Evolutionary conservation across 2,797 vertebrate species (phyloP), one percentile per base, ranked within the genome.

Genomic region (Trichosurus vulpecula): DNA sequence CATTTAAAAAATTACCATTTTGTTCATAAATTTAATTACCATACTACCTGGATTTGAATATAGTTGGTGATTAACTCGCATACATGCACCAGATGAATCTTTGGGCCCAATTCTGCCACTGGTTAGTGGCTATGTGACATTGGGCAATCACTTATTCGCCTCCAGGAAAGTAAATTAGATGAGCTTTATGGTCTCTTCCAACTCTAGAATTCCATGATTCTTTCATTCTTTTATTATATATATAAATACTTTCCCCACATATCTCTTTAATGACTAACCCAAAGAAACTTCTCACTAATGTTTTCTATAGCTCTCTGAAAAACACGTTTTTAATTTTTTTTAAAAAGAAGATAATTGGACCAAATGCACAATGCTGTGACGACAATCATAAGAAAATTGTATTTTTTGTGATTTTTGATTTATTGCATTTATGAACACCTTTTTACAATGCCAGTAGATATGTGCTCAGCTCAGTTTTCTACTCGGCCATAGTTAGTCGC

Each of bases 321-420:
- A 97, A 1, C 93, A 96, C 91, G 94, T 87, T 51, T 35, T 87
- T 47, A 81, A 92, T 93, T 92, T 92, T 94, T 53, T 89, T 91
- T 96, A 97, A 94, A 97, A 97, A 61, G 92, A 94, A 92, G 91
- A 52, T 11, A 54, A 96, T 30, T 81, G 95, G 92, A 97, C 95
- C 95, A 93, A 90, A 94, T 98, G 94, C 97, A 51, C 74, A 93
- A 4, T 94, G 92, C 97, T 96, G 94, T 98, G 95, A 93, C 98
- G 99, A 99, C 99, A 99, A 99, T 99, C 98, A 94, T 92, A 22
- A 4, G 74, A 87, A 87, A 87, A 87, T 47, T 97, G 29, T 97
- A 56, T 92, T 97, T 74, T 95, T 87, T 97, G 47, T 96, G 90
- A 97, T 97, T 94, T 94, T 94, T 92, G 41, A 29, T 87, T n/a